Evolutionary conservation across 2,113 vertebrate species (phyloP).

Genomic region (Vimba vimba): DNA sequence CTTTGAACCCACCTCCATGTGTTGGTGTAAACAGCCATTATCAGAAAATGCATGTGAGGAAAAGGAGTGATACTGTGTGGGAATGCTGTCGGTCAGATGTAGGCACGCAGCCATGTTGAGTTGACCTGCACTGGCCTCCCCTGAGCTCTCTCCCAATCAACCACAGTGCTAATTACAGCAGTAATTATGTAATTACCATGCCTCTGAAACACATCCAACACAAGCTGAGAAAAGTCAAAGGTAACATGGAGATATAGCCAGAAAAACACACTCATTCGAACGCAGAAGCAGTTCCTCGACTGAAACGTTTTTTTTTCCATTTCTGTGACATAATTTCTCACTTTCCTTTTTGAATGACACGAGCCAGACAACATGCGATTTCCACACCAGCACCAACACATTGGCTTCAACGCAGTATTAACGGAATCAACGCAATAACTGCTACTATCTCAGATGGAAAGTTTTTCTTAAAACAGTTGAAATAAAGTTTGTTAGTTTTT

Average conservation of each 20-base stretch:
- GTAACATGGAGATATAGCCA: constrained; percentile 35
- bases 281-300: neutral
- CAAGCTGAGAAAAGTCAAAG: constrained; percentile 56
- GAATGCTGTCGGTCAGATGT: constrained; percentile 51
- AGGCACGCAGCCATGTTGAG: constrained; percentile 60
- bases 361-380: neutral
- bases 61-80: constrained; percentile 9
- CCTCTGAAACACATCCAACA: constrained; percentile 58
- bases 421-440: neutral
- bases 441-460: neutral
- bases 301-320: neutral
- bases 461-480: neutral
- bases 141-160: constrained; percentile 66
- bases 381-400: neutral
- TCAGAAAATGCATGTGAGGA: constrained; percentile 3
- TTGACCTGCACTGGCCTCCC: constrained; percentile 52
- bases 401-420: neutral
- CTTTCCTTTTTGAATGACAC: neutral
- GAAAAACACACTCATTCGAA: constrained; percentile 27
- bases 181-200: constrained; percentile 74
- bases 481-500: neutral
- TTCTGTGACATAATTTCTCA: neutral
- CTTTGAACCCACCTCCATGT: constrained; percentile 42
- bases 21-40: constrained; percentile 44
- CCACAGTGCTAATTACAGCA: constrained; percentile 67